Percentiles rank a stretch among this genome's conserved stretches.
Conservation (phyloP, 2,888 invertebrate species). For the Drosophila sordidapex region DNA sequence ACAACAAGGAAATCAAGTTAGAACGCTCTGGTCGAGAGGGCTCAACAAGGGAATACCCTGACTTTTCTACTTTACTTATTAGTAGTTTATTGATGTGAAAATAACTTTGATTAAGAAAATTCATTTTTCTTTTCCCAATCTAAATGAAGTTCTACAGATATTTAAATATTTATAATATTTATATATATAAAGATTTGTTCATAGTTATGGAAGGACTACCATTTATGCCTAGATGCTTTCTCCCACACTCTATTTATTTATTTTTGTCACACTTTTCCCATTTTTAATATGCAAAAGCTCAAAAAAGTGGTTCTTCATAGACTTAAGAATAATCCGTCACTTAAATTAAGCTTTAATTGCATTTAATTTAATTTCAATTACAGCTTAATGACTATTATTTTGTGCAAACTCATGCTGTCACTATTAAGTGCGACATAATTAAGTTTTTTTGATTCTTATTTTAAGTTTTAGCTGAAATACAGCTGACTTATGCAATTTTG, state of each 20-base stretch:
- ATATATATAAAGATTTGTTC: neutral
- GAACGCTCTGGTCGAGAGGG: neutral
- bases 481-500: constrained; percentile 3
- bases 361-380: constrained; percentile 9
- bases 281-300: neutral
- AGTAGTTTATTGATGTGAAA: neutral
- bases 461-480: neutral
- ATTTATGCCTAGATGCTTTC: neutral
- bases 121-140: neutral
- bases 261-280: neutral
- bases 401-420: neutral
- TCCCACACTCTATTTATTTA: neutral
- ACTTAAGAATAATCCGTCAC: neutral
- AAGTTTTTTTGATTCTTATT: neutral
- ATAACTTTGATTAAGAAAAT: neutral
- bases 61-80: neutral
- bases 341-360: neutral
- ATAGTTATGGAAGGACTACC: neutral
- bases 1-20: neutral
- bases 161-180: no score
- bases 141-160: neutral
- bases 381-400: neutral
- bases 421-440: constrained; percentile 28
- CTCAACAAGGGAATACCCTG: neutral
- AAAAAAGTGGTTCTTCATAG: neutral